Base-by-base conservation (phyloP, 2,113 vertebrate genomes). In the Syrrhaptes paradoxus region DNA sequence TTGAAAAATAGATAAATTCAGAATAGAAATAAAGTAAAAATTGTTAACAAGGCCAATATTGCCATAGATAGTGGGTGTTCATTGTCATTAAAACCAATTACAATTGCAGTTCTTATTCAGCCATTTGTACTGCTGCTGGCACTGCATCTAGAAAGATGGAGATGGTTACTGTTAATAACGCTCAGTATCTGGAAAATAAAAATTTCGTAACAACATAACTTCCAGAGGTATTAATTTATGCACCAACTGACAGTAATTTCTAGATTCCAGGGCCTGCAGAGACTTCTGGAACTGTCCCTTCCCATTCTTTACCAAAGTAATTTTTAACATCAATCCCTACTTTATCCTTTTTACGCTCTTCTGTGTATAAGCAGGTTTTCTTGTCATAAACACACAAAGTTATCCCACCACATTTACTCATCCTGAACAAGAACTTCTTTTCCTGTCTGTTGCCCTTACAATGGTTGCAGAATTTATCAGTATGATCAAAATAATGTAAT, bases 401-500 rank as follows among this genome's bases (percentile, higher is more conserved):
- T 63, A 36, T 25, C 11, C 3, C 1, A 7, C 6, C 24, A 45
- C 0, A 0, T 58, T 72, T 76, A 17, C 10, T 13, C 67, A 13
- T 49, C 41, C 48, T 85, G 62, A 58, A 51, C 28, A 85, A 58
- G 25, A 32, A 59, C 62, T 70, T 7, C 2, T 55, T 63, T 67
- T 83, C 8, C 29, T 88, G 11, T 18, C n/a, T 62, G 13, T 49
- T 72, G 7, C 10, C 11, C 13, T 80, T 48, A 51, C 10, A 29
- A 65, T 57, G 73, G 8, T 6, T 72, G 22, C 24, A 76, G 22
- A 75, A 67, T 3, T 51, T 76, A 48, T 4, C 15, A 15, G 10
- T 43, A 32, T 48, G 54, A 80, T 48, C 34, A 80, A 76, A 89
- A 34, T 43, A 46, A 76, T 26, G 4, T 52, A 34, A 65, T 70